These are phyloP conservation scores for Tinamus major DNA, from an alignment of 2,797 vertebrate genomes.

Conservation along the genomic window DNA sequence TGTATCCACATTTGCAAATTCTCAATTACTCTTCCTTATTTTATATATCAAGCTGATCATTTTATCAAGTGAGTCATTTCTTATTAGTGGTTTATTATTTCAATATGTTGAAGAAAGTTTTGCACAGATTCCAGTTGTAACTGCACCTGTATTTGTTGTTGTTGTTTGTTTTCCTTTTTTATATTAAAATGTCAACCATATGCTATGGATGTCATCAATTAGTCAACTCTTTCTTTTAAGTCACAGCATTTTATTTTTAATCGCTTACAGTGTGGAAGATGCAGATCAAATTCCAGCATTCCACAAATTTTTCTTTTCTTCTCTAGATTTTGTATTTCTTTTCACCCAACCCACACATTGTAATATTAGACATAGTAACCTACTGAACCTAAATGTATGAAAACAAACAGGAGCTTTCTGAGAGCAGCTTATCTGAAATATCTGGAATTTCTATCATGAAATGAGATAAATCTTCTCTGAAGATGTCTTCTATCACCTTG, in stretches of 20 bases:
- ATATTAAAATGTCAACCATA: constrained; percentile 34
- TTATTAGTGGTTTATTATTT: background rate
- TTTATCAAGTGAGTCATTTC: background rate
- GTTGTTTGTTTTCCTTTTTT: background rate
- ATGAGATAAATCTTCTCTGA: constrained; percentile 7
- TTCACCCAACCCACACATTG: background rate
- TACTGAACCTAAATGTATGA: background rate
- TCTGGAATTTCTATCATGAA: background rate
- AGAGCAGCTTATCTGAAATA: background rate
- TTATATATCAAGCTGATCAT: background rate
- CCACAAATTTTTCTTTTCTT: background rate
- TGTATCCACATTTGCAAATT: background rate
- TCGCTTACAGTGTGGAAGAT: background rate
- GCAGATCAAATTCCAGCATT: background rate
- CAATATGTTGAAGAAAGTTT: background rate
- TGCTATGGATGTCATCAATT: constrained; percentile 5
- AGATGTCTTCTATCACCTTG: background rate
- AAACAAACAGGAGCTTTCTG: background rate
- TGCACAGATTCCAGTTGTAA: background rate
- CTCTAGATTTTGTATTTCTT: background rate
- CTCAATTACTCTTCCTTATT: background rate
- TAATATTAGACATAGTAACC: background rate
- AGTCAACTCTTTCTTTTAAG: background rate
- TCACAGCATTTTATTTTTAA: background rate
- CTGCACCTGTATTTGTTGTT: background rate